phyloP scores from a whole-genome alignment of 2,797 vertebrate species.

The Alauda arvensis region DNA sequence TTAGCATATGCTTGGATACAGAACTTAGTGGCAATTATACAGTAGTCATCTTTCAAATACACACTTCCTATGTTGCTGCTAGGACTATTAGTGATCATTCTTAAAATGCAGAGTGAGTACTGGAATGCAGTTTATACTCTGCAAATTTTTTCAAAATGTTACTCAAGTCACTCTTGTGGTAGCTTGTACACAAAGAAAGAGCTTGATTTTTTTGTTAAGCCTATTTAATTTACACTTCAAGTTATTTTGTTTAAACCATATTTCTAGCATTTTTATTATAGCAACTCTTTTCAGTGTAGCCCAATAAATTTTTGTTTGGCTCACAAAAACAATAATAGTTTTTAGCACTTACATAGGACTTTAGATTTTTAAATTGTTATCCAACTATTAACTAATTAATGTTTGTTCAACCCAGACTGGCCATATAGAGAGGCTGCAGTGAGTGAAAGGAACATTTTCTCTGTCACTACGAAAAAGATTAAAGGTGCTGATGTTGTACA shows the following conservation, averaged over 20 bases:
- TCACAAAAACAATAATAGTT: constrained; percentile 28
- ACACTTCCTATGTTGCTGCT: constrained; percentile 57
- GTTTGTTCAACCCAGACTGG: constrained; percentile 5
- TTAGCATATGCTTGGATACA: constrained; percentile 67
- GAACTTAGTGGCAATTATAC: constrained; percentile 64
- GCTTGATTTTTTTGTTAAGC: constrained; percentile 25
- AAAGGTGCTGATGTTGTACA: constrained; percentile 58
- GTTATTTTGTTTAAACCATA: constrained; percentile 29
- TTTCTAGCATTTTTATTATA: constrained; percentile 40
- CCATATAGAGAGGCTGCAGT: constrained; percentile 22
- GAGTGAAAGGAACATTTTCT: neutral
- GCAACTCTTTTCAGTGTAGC: constrained; percentile 12
- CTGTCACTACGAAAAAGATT: constrained; percentile 42
- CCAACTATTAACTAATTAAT: constrained; percentile 31
- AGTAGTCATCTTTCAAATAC: constrained; percentile 64
- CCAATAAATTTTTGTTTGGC: constrained; percentile 13
- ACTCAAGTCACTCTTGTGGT: constrained; percentile 12
- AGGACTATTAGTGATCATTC: constrained; percentile 34
- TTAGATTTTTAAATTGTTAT: constrained; percentile 3
- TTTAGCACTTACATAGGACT: constrained; percentile 21
- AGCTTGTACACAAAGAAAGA: constrained; percentile 19
- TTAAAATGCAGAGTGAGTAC: constrained; percentile 41
- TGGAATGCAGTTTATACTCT: constrained; percentile 32
- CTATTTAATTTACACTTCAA: constrained; percentile 50
- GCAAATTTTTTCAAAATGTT: neutral